These are phyloP conservation scores for Planiliza haematocheilus DNA, from an alignment of 2,113 vertebrate species.

Conservation along the genomic window DNA sequence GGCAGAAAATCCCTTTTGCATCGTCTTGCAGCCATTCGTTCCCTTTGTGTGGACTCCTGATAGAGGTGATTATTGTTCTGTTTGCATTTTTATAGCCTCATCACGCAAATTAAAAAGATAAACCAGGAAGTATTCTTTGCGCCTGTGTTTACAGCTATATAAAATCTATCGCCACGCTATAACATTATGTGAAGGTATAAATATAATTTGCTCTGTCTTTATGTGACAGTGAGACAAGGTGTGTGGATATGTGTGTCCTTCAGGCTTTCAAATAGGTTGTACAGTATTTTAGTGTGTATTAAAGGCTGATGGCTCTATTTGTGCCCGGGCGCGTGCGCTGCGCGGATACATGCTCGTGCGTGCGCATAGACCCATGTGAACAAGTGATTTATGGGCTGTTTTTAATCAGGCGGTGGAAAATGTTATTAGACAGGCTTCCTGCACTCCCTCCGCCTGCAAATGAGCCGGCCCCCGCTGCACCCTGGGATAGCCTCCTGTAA, in stretches of 20 bases:
- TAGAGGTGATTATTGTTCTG: constrained; percentile 39
- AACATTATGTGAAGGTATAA: constrained; percentile 34
- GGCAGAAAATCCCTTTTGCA: not conserved
- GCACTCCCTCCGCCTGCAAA: constrained; percentile 67
- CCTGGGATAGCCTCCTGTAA: constrained; percentile 75
- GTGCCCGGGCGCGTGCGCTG: not conserved
- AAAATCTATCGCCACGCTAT: constrained; percentile 11
- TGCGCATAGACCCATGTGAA: constrained; percentile 44
- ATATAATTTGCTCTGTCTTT: constrained; percentile 45
- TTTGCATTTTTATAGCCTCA: constrained; percentile 51
- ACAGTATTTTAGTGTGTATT: constrained; percentile 51
- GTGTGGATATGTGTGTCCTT: constrained; percentile 30
- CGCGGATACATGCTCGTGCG: constrained; percentile 11
- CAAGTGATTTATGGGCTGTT: constrained; percentile 77
- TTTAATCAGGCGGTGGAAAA: constrained; percentile 78
- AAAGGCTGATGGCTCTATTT: constrained; percentile 59
- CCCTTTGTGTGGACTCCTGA: constrained; percentile 32
- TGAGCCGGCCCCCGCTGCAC: constrained; percentile 69
- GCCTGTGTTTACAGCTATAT: constrained; percentile 10
- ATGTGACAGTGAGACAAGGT: constrained; percentile 6
- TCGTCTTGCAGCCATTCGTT: constrained; percentile 11
- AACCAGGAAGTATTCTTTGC: constrained; percentile 7
- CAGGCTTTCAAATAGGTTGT: constrained; percentile 25
- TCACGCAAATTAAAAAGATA: constrained; percentile 34
- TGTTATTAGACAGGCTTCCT: constrained; percentile 74